Percentiles rank a stretch among this genome's conserved stretches.
These are phyloP conservation scores for Xiphophorus maculatus DNA, from an alignment of 2,113 vertebrate species.

Conservation along the genomic window DNA sequence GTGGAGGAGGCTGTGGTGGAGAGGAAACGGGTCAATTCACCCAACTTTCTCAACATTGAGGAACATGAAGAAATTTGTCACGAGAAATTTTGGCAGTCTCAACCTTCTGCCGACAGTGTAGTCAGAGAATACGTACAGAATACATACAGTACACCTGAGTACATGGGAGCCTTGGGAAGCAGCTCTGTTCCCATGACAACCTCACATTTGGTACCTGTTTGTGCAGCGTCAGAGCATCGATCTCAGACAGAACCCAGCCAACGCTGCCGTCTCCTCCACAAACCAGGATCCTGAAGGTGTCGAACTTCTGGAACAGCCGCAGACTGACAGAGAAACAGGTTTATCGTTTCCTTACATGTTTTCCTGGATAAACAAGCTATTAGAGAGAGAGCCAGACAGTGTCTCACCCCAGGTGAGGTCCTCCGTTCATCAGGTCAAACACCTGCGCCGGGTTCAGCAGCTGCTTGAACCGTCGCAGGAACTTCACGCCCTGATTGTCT, in stretches of 20 bases:
- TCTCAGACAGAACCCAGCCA: constrained; percentile 98
- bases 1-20: too few relatives aligned
- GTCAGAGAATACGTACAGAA: too few relatives aligned
- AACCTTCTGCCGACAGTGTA: too few relatives aligned
- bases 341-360: background rate
- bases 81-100: too few relatives aligned
- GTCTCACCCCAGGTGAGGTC: constrained; percentile 94
- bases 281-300: constrained; percentile 96
- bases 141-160: too few relatives aligned
- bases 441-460: constrained; percentile 97
- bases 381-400: background rate
- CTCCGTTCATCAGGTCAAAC: constrained; percentile 98
- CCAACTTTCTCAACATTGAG: too few relatives aligned
- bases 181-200: background rate
- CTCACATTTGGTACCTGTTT: constrained; percentile 83
- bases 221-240: constrained; percentile 92
- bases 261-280: constrained; percentile 98
- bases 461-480: constrained; percentile 95
- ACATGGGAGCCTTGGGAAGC: too few relatives aligned
- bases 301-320: constrained; percentile 96
- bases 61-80: too few relatives aligned
- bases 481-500: constrained; percentile 98
- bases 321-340: constrained; percentile 76
- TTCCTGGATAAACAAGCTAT: background rate
- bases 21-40: too few relatives aligned